Base-by-base conservation (phyloP, 2,888 invertebrate genomes). In the Pyrrhosoma nymphula region DNA sequence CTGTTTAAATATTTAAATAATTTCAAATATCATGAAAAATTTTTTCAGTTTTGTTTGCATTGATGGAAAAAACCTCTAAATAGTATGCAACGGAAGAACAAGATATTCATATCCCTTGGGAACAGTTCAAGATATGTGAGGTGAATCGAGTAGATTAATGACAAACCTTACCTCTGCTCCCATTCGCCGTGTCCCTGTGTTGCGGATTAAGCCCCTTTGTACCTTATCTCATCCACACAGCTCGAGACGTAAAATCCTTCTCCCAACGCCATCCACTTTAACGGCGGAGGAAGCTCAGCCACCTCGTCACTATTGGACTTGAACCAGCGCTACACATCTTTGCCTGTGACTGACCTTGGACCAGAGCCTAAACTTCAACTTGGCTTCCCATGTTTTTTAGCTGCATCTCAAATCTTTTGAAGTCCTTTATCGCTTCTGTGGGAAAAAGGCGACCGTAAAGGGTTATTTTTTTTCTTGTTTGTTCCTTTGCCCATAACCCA, bases 321-420 rank as follows among this genome's bases (percentile, higher is more conserved):
- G 82, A 12, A 82, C 82, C 35, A 82, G 14, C 30, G 35, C 26
- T 35, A 82, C 82, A 35, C 30, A 18, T 6, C 82, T 14, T 16
- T 26, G n/a, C 82, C 12, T 82, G 16, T 82, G 82, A 35, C 82
- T 82, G 82, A 82, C 82, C 82, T 82, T 82, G 82, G 82, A n/a
- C n/a, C 35, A 18, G n/a, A 3, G 82, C 82, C 82, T 82, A 3
- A 35, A 82, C 82, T 35, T 82, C 16, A 82, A 35, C 35, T 30
- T 35, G 35, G 30, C 26, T 26, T 26, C 35, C 35, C 30, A 3
- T 35, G 35, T 35, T 82, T n/a, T 18, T 30, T 35, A 35, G 30
- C 26, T n/a, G n/a, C n/a, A 23, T 69, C 69, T 69, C 69, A n/a
- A 20, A 26, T 69, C 69, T 69, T 47, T 69, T 69, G 26, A 69